Evolutionary conservation across 2,888 invertebrate species (phyloP), one percentile per base, ranked within the genome.

Genomic region (Amorpha juglandis): DNA sequence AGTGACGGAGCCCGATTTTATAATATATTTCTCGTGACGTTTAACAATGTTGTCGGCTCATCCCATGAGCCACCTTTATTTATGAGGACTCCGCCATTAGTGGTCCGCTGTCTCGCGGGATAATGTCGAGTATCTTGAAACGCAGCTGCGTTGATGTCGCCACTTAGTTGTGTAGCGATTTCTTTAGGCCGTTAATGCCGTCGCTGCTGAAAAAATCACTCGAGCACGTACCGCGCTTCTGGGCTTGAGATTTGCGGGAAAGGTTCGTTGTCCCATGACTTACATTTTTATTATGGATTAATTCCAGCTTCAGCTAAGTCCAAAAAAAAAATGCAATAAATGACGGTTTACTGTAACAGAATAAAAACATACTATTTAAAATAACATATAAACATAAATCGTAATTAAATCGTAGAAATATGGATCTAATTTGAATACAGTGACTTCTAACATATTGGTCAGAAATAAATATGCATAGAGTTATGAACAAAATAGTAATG

Each of bases 121-220:
- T 72, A 75, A 70, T 69, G 74, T 70, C 69, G 69, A 75, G 75
- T 73, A 73, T 74, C 75, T 77, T 75, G 69, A 72, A 75, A 67
- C 78, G 70, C 83, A 82, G 78, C 75, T 82, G 77, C 71, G 74
- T 71, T 74, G 72, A 74, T 77, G 74, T 70, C 75, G 76, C 75
- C 78, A 80, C 78, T 81, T 83, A 80, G 79, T 78, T 82, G 74
- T 74, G 80, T 75, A 75, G 71, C 73, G 75, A 73, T 69, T 74
- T 69, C 67, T 73, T 70, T 55, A 73, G 71, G 74, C 70, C 74
- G 74, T 77, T 78, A 77, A 74, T 72, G 72, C 69, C 69, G 74
- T 70, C 73, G 73, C 69, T 69, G 71, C 70, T 67, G 68, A 27
- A 68, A 76, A 83, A 80, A 71, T 82, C 80, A 81, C 76, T 79